Evolutionary conservation across 2,113 vertebrate genomes (phyloP).

Genomic region (Meriones unguiculatus): DNA sequence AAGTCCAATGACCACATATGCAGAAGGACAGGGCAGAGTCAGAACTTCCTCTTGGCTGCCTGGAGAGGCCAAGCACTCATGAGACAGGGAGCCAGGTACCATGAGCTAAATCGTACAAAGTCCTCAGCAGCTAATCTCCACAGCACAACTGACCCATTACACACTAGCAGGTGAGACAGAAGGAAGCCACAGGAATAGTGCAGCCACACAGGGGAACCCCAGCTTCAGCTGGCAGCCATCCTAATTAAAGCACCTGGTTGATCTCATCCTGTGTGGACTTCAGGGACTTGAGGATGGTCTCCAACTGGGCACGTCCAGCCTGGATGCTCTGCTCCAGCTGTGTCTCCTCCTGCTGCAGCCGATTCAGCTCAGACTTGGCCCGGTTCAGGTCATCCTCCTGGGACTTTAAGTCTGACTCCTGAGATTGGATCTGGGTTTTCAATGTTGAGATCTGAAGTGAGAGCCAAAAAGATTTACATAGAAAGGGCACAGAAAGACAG

Average conservation of each 20-base stretch:
- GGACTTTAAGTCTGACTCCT: conserved; percentile 95
- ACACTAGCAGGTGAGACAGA: background rate
- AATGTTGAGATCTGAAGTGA: conserved; percentile 93
- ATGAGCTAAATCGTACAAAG: background rate
- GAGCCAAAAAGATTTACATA: accelerated
- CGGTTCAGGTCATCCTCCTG: conserved; percentile 96
- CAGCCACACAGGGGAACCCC: background rate
- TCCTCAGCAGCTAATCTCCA: background rate
- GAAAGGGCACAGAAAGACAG: background rate
- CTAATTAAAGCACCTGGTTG: conserved; percentile 90
- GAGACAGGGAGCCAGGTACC: background rate
- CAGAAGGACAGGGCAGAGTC: background rate
- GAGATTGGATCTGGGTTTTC: conserved; percentile 96
- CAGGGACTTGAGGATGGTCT: conserved; percentile 97
- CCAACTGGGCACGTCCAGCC: conserved; percentile 95
- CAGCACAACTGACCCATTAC: background rate
- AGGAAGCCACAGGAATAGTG: background rate
- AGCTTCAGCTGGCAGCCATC: background rate
- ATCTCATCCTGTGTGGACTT: conserved; percentile 98
- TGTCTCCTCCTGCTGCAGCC: conserved; percentile 95
- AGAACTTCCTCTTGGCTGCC: too few relatives aligned
- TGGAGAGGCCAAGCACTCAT: background rate
- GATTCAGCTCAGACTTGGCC: conserved; percentile 93
- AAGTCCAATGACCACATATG: background rate
- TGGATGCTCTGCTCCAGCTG: conserved; percentile 98